phyloP scores from a whole-genome alignment of 2,113 vertebrate genomes.

The Microtus oregoni region DNA sequence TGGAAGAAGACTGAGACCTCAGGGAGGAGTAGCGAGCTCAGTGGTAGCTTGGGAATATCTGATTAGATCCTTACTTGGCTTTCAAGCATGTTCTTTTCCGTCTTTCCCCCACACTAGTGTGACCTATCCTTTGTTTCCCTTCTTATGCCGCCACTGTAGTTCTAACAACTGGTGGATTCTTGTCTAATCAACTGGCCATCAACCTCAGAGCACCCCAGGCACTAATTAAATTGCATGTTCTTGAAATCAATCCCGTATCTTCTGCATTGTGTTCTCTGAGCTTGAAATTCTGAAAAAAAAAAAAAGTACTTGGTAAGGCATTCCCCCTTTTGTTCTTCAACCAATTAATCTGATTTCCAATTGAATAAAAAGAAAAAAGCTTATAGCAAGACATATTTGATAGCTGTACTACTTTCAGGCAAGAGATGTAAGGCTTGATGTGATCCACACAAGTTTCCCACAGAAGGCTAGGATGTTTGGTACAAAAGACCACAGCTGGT shows the following conservation, averaged over 20 bases:
- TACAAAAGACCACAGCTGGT: neutral
- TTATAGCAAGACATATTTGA: conserved; percentile 9
- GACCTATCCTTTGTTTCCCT: neutral
- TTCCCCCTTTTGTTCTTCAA: neutral
- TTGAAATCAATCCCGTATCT: conserved; percentile 18
- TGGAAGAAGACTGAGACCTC: neutral
- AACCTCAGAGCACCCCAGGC: neutral
- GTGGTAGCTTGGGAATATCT: rapidly evolving
- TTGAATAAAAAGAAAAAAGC: neutral
- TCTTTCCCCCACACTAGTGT: neutral
- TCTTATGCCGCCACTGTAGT: neutral
- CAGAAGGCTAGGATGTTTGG: neutral
- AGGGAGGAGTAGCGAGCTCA: neutral
- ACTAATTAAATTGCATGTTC: neutral
- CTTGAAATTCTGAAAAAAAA: neutral
- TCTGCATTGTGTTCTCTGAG: neutral
- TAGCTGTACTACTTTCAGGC: neutral
- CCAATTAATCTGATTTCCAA: conserved; percentile 2
- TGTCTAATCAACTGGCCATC: neutral
- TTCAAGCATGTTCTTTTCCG: neutral
- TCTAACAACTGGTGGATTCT: neutral
- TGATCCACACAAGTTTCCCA: neutral
- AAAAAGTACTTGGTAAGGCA: neutral
- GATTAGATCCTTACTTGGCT: neutral
- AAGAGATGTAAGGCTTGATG: neutral